Evolutionary conservation across 2,888 invertebrate genomes (phyloP).

Genomic region (Drosophila flavopinicola): DNA sequence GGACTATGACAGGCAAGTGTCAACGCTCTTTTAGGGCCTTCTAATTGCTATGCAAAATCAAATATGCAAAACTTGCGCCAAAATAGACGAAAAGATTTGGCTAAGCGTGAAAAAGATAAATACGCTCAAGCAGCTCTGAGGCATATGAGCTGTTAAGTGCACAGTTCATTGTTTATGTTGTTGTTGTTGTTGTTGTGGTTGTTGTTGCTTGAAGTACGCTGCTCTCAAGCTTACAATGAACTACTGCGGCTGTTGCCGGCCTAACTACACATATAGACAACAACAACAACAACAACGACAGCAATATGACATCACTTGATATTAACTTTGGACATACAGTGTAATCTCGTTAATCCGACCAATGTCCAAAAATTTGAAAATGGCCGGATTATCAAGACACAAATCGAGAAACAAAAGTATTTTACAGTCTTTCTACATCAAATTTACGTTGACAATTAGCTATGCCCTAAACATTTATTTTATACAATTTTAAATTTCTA

Average conservation of each 20-base stretch:
- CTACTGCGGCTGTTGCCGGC: constrained; percentile 34
- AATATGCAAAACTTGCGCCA: constrained; percentile 58
- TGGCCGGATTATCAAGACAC: too few species aligned
- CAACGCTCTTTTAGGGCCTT: constrained; percentile 47
- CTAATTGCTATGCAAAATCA: constrained; percentile 60
- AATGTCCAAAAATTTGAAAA: too few species aligned
- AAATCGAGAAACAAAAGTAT: too few species aligned
- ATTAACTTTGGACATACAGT: constrained; percentile 27
- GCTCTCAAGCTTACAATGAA: constrained; percentile 62
- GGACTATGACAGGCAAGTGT: constrained; percentile 47
- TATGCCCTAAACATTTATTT: too few species aligned
- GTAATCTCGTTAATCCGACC: too few species aligned
- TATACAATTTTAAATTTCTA: too few species aligned
- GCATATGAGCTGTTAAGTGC: constrained; percentile 31
- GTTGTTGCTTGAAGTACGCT: constrained; percentile 39
- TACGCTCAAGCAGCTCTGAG: constrained; percentile 31
- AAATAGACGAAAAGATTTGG: constrained; percentile 49
- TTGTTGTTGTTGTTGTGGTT: constrained; percentile 23
- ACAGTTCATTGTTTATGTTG: constrained; percentile 33
- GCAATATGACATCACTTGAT: constrained; percentile 50
- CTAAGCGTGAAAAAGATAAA: constrained; percentile 58
- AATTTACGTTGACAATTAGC: too few species aligned
- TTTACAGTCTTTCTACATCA: too few species aligned
- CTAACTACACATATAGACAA: constrained; percentile 1
- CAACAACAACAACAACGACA: neutral